Evolutionary conservation across 2,113 vertebrate genomes (phyloP).

Genomic region (Prolemur simus): DNA sequence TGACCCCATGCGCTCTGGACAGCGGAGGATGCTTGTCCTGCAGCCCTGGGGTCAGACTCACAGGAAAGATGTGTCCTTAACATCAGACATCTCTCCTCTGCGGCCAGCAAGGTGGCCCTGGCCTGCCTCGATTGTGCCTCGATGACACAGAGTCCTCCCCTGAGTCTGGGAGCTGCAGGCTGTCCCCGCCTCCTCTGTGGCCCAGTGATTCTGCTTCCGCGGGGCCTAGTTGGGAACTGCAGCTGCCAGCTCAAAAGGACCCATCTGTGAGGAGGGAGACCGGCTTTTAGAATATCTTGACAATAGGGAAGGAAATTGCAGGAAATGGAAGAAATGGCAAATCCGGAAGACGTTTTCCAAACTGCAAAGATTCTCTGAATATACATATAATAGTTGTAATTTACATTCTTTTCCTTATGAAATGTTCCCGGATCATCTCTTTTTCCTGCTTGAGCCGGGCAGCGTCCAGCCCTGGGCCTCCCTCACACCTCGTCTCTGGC

Average conservation of each 20-base stretch:
- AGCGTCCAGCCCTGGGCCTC: accelerated
- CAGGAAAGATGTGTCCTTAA: too few species aligned
- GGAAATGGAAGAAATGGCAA: background rate
- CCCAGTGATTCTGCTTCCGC: background rate
- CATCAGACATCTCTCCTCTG: background rate
- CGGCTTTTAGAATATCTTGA: background rate
- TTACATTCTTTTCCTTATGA: background rate
- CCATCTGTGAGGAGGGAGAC: background rate
- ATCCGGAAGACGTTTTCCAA: background rate
- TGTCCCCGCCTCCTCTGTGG: background rate
- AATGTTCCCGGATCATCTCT: background rate
- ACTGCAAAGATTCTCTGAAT: background rate
- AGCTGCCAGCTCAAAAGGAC: background rate
- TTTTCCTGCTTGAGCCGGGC: background rate
- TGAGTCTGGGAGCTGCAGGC: too few species aligned
- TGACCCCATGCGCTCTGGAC: background rate
- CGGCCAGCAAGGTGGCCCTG: background rate
- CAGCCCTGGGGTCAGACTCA: background rate
- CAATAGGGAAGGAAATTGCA: background rate
- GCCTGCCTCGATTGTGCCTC: background rate
- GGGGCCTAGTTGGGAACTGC: background rate
- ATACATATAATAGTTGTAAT: background rate
- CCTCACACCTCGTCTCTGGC: background rate
- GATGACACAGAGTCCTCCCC: background rate
- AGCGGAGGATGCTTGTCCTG: background rate